Conservation (phyloP, 1,140 invertebrate species). For the Lordiphosa collinella region DNA sequence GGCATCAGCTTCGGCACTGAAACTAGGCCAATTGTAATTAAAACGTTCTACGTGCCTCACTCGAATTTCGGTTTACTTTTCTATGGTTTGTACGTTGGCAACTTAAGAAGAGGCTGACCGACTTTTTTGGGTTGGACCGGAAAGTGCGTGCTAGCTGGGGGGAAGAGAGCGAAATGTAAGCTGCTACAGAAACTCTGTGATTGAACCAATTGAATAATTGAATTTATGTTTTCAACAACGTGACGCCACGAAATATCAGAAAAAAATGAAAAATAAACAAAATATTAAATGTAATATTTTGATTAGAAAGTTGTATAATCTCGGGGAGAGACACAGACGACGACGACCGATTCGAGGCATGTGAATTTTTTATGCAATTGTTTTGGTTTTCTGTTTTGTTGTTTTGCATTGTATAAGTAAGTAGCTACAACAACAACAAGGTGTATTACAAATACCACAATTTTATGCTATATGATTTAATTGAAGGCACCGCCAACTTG, state of each 20-base stretch:
- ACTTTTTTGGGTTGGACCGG: constrained; percentile 15
- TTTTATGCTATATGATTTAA: constrained; percentile 69
- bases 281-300: constrained; percentile 69
- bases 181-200: constrained; percentile 26
- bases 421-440: constrained; percentile 34
- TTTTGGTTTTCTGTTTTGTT: constrained; percentile 32
- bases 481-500: constrained; percentile 48
- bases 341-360: constrained; percentile 46
- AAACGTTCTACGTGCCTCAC: constrained; percentile 66
- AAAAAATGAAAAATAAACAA: constrained; percentile 24
- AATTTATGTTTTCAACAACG: constrained; percentile 25
- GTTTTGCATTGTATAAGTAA: constrained; percentile 74
- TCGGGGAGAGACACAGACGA: constrained; percentile 25
- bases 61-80: constrained; percentile 11
- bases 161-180: neutral
- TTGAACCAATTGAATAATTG: constrained; percentile 57
- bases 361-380: constrained; percentile 76
- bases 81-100: constrained; percentile 10
- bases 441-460: constrained; percentile 22
- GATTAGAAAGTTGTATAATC: constrained; percentile 77
- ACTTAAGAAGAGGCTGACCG: constrained; percentile 30
- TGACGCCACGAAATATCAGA: constrained; percentile 30
- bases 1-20: constrained; percentile 10
- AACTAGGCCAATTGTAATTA: constrained; percentile 71
- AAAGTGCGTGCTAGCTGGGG: constrained; percentile 22